phyloP scores from a whole-genome alignment of 2,113 vertebrate species.

The Danionella cerebrum region DNA sequence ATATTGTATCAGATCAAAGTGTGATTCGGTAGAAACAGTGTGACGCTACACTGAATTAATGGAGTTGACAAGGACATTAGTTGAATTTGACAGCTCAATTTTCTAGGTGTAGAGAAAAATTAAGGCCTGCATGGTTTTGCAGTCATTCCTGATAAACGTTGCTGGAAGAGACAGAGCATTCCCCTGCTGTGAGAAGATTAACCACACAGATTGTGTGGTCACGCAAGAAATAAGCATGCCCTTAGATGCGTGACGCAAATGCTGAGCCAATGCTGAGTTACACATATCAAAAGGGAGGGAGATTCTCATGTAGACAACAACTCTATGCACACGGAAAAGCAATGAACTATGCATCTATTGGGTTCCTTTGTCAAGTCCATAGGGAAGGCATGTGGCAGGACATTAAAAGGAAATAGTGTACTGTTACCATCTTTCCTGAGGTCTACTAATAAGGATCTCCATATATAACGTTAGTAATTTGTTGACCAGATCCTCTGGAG shows the following conservation, averaged over 20 bases:
- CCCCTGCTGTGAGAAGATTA: conserved; percentile 4
- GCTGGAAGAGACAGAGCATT: not conserved
- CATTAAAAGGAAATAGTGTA: too few species aligned
- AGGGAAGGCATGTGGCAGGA: too few species aligned
- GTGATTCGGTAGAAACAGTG: too few species aligned
- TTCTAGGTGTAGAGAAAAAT: conserved; percentile 5
- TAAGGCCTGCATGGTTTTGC: conserved; percentile 1
- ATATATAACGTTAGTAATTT: too few species aligned
- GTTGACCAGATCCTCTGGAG: too few species aligned
- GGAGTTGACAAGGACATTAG: too few species aligned
- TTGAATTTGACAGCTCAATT: not conserved
- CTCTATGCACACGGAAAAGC: not conserved
- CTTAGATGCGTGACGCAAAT: not conserved
- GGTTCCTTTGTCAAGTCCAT: too few species aligned
- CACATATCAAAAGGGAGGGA: not conserved
- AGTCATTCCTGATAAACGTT: conserved; percentile 1
- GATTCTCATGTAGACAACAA: not conserved
- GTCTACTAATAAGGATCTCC: too few species aligned
- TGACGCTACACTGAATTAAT: too few species aligned
- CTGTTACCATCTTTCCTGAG: too few species aligned
- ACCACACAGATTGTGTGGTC: not conserved
- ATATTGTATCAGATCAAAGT: too few species aligned
- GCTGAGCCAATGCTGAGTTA: not conserved
- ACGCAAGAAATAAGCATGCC: conserved; percentile 3
- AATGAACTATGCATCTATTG: too few species aligned